Conservation (phyloP, 2,113 vertebrate species). For the Neofelis nebulosa region DNA sequence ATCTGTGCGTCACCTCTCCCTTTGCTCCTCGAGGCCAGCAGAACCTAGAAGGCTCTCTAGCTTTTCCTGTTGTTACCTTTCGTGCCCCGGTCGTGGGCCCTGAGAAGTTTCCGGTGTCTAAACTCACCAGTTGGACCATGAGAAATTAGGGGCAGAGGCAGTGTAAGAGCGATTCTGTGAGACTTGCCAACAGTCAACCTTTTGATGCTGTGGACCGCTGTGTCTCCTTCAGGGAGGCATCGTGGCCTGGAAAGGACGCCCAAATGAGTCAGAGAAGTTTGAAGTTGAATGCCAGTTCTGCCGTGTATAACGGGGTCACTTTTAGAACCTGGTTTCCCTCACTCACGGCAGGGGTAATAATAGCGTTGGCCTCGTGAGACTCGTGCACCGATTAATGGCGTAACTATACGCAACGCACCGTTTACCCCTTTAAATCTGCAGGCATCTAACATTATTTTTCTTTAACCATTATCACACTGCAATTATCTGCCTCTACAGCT, state of each 20-base stretch:
- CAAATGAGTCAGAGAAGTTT: not conserved
- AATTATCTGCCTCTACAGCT: not conserved
- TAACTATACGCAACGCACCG: not conserved
- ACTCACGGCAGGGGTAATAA: not conserved
- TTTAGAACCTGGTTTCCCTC: not conserved
- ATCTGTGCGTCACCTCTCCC: not conserved
- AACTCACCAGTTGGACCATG: not conserved
- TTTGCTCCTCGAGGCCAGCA: not conserved
- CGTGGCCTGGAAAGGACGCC: not conserved
- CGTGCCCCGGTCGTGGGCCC: too few relatives aligned
- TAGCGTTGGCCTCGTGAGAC: not conserved
- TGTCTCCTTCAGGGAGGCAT: not conserved
- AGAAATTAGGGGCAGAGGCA: not conserved
- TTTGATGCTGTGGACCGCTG: not conserved
- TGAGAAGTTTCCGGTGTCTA: not conserved
- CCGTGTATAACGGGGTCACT: not conserved
- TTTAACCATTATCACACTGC: not conserved
- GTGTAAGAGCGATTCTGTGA: fast-evolving
- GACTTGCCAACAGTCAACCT: not conserved
- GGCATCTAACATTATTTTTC: not conserved
- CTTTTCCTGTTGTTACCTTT: not conserved
- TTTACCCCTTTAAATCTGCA: not conserved
- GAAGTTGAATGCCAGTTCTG: not conserved
- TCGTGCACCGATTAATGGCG: not conserved
- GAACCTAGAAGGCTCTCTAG: not conserved